Percentiles rank a stretch among this genome's conserved stretches.
Evolutionary conservation across 2,888 invertebrate genomes (phyloP).

Genomic region (Epsilonema sp.): DNA sequence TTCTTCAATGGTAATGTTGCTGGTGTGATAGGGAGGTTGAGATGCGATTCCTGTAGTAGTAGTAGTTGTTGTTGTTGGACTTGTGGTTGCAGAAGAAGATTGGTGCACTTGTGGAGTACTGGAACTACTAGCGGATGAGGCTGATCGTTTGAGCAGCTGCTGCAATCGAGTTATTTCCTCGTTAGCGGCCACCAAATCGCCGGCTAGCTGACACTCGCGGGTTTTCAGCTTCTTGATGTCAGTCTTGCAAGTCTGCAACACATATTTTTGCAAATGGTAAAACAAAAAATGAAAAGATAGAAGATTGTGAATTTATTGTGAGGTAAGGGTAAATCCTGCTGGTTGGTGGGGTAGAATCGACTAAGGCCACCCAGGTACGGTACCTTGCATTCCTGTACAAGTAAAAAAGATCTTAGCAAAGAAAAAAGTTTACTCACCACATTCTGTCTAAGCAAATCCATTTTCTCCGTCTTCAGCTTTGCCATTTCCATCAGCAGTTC

Average conservation of each 20-base stretch:
- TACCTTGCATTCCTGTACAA: background rate
- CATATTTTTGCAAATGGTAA: no score
- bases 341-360: no score
- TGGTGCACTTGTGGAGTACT: no score
- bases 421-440: slow-evolving; percentile 48
- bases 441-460: slow-evolving; percentile 78
- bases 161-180: slow-evolving; percentile 60
- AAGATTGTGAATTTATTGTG: no score
- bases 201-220: slow-evolving; percentile 61
- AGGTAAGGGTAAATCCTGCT: no score
- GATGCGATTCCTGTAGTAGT: no score
- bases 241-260: slow-evolving; percentile 67
- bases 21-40: no score
- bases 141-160: slow-evolving; percentile 12
- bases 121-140: no score
- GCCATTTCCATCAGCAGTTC: slow-evolving; percentile 63
- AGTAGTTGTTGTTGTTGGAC: no score
- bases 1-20: no score
- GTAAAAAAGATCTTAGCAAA: background rate
- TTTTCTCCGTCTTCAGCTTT: slow-evolving; percentile 75
- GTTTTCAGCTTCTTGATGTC: slow-evolving; percentile 81
- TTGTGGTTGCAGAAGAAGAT: no score
- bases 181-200: slow-evolving; percentile 63
- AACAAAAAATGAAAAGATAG: no score
- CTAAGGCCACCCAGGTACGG: background rate